A percentile compares a stretch with the other conserved stretches of the same genome.
phyloP scores from a whole-genome alignment of 2,888 invertebrate species.

The Caenorhabditis macrosperma region DNA sequence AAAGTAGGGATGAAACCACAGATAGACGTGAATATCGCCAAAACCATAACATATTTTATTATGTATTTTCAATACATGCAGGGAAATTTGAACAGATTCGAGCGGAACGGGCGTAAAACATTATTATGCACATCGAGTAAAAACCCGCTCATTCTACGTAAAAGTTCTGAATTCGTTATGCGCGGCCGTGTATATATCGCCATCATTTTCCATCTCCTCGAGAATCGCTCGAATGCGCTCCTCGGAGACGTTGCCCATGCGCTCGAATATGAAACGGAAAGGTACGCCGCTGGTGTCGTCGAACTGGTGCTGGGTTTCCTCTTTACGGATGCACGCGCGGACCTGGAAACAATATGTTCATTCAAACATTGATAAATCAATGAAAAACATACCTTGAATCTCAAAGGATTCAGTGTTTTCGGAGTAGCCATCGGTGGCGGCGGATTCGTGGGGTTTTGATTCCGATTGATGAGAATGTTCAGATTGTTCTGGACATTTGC shows the following conservation, averaged over 20 bases:
- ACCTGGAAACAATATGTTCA: slow-evolving; percentile 7
- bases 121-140: no score
- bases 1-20: no score
- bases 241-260: neutral
- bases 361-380: no score
- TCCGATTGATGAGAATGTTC: no score
- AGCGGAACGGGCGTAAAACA: no score
- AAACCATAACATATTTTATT: no score
- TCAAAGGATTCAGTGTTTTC: no score
- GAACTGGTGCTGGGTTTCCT: neutral
- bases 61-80: no score
- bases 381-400: no score
- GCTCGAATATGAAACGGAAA: neutral
- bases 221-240: slow-evolving; percentile 12
- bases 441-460: neutral
- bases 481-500: neutral
- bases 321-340: slow-evolving; percentile 17
- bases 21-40: no score
- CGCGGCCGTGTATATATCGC: slow-evolving; percentile 16
- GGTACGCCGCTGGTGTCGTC: slow-evolving; percentile 17
- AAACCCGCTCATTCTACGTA: no score
- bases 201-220: slow-evolving; percentile 19
- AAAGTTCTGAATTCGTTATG: slow-evolving; percentile 28
- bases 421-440: no score
- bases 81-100: neutral